Base-by-base conservation (phyloP, 1,140 invertebrate genomes). In the Cydia strobilella region DNA sequence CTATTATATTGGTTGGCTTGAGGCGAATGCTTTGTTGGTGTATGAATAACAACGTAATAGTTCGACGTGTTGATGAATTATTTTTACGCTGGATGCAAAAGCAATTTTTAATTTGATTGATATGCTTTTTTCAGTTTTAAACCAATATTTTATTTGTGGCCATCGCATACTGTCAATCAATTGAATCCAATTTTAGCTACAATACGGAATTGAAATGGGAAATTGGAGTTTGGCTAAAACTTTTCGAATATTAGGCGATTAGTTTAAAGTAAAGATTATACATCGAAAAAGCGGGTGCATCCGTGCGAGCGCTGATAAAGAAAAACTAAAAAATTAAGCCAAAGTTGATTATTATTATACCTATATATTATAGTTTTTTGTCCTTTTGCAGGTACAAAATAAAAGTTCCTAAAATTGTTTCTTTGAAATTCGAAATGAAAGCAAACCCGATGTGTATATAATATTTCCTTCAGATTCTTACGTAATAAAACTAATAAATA, bases 101-200 rank as follows among this genome's bases (percentile, higher is more conserved):
- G 54, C 54, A 54, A 54, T 54, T 54, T 54, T 54, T 54, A 54
- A 54, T 54, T 54, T 54, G 51, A 54, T 54, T 54, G 51, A 54
- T 54, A 59, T 23, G 13, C 6, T 59, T 59, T 59, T 59, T 59
- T 5, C 20, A 5, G 54, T 59, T 59, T 7, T 7, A 20, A 3
- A 23, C n/a, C 54, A 59, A 59, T 59, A 59, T 59, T 59, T 51
- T 23, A 59, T 59, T 59, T 23, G 54, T 23, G 9, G 20, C 54
- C 18, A 23, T 59, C 20, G 15, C 6, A 59, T 59, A 59, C 54
- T 59, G 20, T 59, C 54, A 59, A n/a, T 59, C 54, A 59, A 23
- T 23, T 20, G 15, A 23, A 23, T 59, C 20, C 54, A 59, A 59
- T 59, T 59, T 23, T 3, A 59, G 20, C 18, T 9, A 3, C 54